Evolutionary conservation across 2,113 vertebrate genomes (phyloP).

Genomic region (Boleophthalmus pectinirostris): DNA sequence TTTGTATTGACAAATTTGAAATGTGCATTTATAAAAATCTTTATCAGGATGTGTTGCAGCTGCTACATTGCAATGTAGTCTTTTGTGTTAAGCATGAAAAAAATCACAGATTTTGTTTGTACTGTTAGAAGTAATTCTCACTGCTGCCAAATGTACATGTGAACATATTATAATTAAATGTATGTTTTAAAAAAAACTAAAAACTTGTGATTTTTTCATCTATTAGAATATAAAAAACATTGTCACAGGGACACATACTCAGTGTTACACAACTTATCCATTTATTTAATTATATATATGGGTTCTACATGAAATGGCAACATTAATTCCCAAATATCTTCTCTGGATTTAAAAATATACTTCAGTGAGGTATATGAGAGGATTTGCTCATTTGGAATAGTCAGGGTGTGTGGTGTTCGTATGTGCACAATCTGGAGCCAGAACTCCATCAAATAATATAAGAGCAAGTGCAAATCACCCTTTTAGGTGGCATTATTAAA

Average conservation of each 20-base stretch:
- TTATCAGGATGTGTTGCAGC: conserved; percentile 21
- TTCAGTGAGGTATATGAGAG: too few relatives aligned
- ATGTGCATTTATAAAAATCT: conserved; percentile 18
- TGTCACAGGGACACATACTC: background rate
- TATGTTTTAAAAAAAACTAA: background rate
- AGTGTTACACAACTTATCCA: background rate
- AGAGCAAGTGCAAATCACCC: too few relatives aligned
- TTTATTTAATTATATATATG: too few relatives aligned
- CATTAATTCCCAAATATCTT: too few relatives aligned
- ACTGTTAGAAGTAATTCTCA: conserved; percentile 1
- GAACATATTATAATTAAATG: background rate
- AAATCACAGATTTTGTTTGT: conserved; percentile 12
- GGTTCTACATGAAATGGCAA: too few relatives aligned
- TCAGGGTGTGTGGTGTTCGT: too few relatives aligned
- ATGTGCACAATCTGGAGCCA: too few relatives aligned
- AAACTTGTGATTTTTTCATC: background rate
- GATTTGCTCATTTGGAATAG: too few relatives aligned
- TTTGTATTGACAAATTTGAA: conserved; percentile 40
- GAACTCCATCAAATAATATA: too few relatives aligned
- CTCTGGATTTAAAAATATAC: too few relatives aligned
- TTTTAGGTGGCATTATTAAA: too few relatives aligned
- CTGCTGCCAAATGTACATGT: conserved; percentile 1
- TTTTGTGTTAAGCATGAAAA: conserved; percentile 10
- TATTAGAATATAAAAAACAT: background rate
- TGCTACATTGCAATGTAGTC: conserved; percentile 12